Base-by-base conservation (phyloP, 2,113 vertebrate species). In the Marcusenius ussheri region DNA sequence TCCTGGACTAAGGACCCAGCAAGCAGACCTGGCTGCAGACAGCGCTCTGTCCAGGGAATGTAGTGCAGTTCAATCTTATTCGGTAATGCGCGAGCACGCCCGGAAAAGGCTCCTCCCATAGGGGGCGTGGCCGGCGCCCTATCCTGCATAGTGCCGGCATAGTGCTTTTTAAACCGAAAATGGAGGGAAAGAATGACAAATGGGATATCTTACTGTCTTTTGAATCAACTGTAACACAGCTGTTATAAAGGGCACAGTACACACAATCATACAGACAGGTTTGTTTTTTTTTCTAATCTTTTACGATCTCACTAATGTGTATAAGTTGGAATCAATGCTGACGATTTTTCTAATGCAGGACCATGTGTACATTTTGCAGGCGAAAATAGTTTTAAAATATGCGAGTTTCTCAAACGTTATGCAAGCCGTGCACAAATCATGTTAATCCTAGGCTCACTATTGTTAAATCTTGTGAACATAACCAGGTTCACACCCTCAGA, bases 31-130 rank as follows among this genome's bases (percentile, higher is more conserved):
- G 87, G 13, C 51, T n/a, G 74, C 87, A 62, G 49, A 84, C 90
- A 90, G 90, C 88, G 50, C n/a, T 89, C 88, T 91, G 90, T 53
- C 77, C 21, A 35, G 88, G 50, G 88, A 86, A 42, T 46, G 87
- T 84, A 58, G 53, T 49, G 88, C 53, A 39, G 39, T 24, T 86
- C 51, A 85, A 87, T 86, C 83, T 91, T 91, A 89, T 89, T 85
- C 90, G 19, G 51, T 74, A 66, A 58, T 88, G 88, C 35, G 35
- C 17, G 87, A 77, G 90, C 24, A 88, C 86, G 53, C 86, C 90
- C 70, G 90, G 46, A 19, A 51, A 2, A 85, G 8, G 39, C 56
- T 35, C 90, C 90, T 19, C 90, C 90, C 90, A 70, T 80, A 39
- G 51, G 46, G 90, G 53, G 87, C 45, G 90, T 58, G 90, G 31